Evolutionary conservation across 1,140 invertebrate genomes (phyloP).

Genomic region (Mactra quadrangularis): DNA sequence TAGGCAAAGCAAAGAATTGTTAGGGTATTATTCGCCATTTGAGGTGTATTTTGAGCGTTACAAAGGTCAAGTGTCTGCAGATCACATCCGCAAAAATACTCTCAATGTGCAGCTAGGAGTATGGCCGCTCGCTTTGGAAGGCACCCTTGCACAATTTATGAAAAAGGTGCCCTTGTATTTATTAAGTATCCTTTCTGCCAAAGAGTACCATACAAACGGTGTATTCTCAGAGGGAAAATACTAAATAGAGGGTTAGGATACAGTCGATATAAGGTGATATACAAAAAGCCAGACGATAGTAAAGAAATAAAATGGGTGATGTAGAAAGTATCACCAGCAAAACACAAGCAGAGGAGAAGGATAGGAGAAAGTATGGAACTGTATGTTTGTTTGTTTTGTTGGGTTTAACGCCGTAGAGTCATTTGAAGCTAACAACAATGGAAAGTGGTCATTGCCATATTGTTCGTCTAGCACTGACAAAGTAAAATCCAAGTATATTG

Average conservation of each 20-base stretch:
- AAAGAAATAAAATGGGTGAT: background rate
- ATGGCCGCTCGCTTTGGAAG: background rate
- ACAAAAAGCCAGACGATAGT: background rate
- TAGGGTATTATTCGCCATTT: background rate
- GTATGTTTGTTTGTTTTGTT: too few species aligned
- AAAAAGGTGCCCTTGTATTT: background rate
- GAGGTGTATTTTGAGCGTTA: background rate
- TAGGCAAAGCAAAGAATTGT: background rate
- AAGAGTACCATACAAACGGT: constrained; percentile 2
- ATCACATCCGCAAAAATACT: background rate
- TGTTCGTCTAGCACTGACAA: too few species aligned
- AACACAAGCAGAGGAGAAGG: background rate
- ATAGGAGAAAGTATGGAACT: too few species aligned
- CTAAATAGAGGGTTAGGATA: background rate
- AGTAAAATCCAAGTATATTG: too few species aligned
- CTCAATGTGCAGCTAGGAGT: background rate
- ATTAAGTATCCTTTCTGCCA: background rate
- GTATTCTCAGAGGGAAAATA: background rate
- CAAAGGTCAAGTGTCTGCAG: background rate
- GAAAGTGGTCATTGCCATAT: too few species aligned
- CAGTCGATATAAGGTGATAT: background rate
- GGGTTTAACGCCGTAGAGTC: too few species aligned
- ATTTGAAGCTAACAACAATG: too few species aligned
- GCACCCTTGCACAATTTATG: background rate
- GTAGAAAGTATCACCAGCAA: background rate